Conservation (phyloP, 2,888 invertebrate species). For the Heteromurus nitidus region DNA sequence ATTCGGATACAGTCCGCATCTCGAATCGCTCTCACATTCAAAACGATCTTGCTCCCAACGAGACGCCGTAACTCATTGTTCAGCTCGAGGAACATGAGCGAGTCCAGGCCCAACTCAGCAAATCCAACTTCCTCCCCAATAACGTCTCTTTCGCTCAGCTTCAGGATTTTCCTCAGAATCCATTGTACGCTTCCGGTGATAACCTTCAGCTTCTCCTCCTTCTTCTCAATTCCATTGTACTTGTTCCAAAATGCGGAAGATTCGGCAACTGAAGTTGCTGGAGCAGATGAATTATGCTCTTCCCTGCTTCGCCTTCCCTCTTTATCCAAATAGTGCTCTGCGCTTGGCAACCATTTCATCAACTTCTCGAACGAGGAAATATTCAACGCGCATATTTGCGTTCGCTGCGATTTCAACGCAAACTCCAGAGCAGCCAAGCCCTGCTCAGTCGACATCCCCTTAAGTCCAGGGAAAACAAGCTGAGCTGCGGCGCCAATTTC, state of each 20-base stretch:
- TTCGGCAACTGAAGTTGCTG: background rate
- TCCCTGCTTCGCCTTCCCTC: background rate
- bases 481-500: conserved; percentile 32
- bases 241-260: too few species aligned
- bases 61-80: background rate
- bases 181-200: background rate
- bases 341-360: background rate
- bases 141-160: background rate
- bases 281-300: too few species aligned
- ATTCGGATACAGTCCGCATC: conserved; percentile 21
- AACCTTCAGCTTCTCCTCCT: background rate
- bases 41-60: background rate
- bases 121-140: conserved; percentile 10
- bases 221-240: background rate
- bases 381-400: background rate
- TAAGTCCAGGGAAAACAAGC: background rate
- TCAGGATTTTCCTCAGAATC: conserved; percentile 2
- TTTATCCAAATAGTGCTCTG: background rate
- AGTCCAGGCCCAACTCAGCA: conserved; percentile 52
- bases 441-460: conserved; percentile 1
- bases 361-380: background rate
- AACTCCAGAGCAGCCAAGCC: conserved; percentile 22
- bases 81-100: conserved; percentile 40
- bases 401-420: background rate
- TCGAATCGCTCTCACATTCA: background rate